Evolutionary conservation across 2,113 vertebrate species (phyloP).

Genomic region (Laterallus jamaicensis): DNA sequence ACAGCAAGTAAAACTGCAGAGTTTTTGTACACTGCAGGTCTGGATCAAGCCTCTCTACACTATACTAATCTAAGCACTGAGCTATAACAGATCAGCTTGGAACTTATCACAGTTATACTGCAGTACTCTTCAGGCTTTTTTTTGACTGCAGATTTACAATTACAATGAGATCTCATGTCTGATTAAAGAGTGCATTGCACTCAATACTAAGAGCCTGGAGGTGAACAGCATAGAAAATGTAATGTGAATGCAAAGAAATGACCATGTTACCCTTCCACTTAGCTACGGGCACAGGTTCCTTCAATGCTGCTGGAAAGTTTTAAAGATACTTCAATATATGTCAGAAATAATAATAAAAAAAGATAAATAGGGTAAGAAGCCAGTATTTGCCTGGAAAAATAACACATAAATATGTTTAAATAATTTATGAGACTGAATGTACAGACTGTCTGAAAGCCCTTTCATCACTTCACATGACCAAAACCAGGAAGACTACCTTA

Average conservation of each 20-base stretch:
- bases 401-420: not conserved
- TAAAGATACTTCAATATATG: not conserved
- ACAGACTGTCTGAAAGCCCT: not conserved
- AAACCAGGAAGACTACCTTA: not conserved
- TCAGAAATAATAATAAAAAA: not conserved
- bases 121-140: not conserved
- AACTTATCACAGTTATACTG: not conserved
- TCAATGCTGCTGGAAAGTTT: not conserved
- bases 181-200: slow-evolving; percentile 25
- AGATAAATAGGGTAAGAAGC: not conserved
- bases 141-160: slow-evolving; percentile 21
- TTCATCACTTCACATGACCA: not conserved
- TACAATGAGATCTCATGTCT: slow-evolving; percentile 6
- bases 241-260: slow-evolving; percentile 12
- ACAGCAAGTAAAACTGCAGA: accelerated
- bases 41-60: not conserved
- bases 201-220: slow-evolving; percentile 4
- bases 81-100: not conserved
- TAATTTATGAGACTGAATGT: not conserved
- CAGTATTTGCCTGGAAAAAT: not conserved
- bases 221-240: not conserved
- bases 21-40: not conserved
- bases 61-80: not conserved
- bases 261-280: slow-evolving; percentile 25
- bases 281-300: slow-evolving; percentile 2